These are phyloP conservation scores for Hippoglossus hippoglossus DNA, from an alignment of 2,797 vertebrate genomes.

Conservation along the genomic window DNA sequence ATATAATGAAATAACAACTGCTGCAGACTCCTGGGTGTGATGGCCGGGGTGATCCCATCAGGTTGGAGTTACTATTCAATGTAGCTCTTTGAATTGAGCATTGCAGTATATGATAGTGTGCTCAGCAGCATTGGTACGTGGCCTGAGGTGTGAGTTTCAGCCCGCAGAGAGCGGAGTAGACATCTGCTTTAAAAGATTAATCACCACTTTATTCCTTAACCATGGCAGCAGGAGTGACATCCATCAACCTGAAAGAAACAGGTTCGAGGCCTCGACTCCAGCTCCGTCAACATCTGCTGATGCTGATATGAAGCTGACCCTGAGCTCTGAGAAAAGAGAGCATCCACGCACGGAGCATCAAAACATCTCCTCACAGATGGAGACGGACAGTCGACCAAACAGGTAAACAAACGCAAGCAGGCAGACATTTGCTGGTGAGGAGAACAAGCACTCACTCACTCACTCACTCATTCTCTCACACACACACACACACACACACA, in stretches of 20 bases:
- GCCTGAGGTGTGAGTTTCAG: too few species aligned
- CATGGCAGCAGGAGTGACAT: not conserved
- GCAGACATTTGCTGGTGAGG: constrained; percentile 29
- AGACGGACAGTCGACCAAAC: constrained; percentile 16
- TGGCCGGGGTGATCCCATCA: too few species aligned
- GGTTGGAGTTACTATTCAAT: not conserved
- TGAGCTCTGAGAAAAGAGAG: constrained; percentile 9
- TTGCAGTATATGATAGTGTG: too few species aligned
- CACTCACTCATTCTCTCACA: constrained; percentile 22
- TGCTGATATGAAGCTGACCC: not conserved
- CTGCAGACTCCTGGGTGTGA: not conserved
- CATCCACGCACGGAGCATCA: constrained; percentile 18
- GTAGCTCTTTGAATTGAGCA: not conserved
- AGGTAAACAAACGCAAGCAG: constrained; percentile 51
- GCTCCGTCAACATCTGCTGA: not conserved
- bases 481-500: constrained; percentile 26
- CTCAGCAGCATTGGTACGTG: too few species aligned
- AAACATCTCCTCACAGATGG: constrained; percentile 12
- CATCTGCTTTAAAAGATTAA: not conserved
- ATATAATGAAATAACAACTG: not conserved
- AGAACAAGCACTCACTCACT: constrained; percentile 10
- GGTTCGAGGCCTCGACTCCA: not conserved
- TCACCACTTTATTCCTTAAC: constrained; percentile 1
- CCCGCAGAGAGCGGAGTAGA: not conserved
- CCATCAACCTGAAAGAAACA: not conserved